A percentile compares a stretch with the other conserved stretches of the same genome.
Conservation (phyloP, 2,797 vertebrate species). For the Halcyon chelicuti region DNA sequence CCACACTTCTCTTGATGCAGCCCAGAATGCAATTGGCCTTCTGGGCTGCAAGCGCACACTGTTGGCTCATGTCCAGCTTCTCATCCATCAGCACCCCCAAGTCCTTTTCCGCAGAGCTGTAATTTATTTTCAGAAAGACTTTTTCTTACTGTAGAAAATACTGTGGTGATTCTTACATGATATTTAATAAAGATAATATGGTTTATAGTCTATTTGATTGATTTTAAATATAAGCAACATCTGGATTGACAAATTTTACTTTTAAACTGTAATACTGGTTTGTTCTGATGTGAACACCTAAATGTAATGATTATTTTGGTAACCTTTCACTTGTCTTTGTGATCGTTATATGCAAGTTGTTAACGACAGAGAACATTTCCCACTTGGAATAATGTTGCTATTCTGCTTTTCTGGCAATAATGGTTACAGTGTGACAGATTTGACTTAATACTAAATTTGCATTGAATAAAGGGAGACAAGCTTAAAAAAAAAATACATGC, state of each 20-base stretch:
- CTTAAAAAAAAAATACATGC: fast-evolving
- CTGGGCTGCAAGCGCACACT: no score
- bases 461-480: not conserved
- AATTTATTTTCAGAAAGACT: not conserved
- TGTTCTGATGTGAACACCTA: not conserved
- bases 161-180: not conserved
- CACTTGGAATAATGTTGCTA: not conserved
- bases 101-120: not conserved
- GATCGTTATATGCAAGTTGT: not conserved
- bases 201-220: not conserved
- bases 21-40: no score
- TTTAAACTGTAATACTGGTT: not conserved
- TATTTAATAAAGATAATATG: not conserved
- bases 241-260: not conserved
- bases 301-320: not conserved
- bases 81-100: no score
- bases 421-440: not conserved
- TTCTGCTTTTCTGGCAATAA: not conserved
- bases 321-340: not conserved
- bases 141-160: not conserved
- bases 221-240: not conserved
- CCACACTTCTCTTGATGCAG: no score
- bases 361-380: not conserved
- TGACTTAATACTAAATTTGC: not conserved
- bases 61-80: no score